Percentiles rank a stretch among this genome's conserved stretches.
These are phyloP conservation scores for Akabosia matsudoensis DNA, from an alignment of 1,140 invertebrate genomes.

Conservation along the genomic window DNA sequence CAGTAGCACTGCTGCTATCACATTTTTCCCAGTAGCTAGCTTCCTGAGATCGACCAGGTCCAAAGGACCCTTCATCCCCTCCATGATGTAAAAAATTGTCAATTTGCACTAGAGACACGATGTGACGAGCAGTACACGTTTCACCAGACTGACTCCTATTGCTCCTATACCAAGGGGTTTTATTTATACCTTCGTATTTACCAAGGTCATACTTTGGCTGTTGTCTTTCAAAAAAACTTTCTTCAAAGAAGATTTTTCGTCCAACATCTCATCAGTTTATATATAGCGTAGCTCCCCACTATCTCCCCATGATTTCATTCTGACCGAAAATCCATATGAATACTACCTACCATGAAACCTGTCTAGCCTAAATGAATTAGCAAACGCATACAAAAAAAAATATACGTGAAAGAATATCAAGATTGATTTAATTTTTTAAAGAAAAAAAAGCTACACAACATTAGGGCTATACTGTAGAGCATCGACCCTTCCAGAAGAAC, in stretches of 20 bases:
- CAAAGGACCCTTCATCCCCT: not conserved
- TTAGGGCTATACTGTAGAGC: not conserved
- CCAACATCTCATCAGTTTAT: not conserved
- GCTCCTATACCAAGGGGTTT: not conserved
- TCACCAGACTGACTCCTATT: constrained; percentile 36
- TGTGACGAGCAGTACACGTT: constrained; percentile 29
- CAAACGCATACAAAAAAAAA: not conserved
- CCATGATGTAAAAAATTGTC: not conserved
- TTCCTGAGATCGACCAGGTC: not conserved
- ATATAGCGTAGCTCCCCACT: not conserved
- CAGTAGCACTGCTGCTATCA: constrained; percentile 15
- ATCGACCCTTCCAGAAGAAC: too few relatives aligned
- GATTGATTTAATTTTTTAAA: too few relatives aligned
- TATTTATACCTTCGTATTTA: constrained; percentile 40
- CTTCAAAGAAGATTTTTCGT: too few relatives aligned
- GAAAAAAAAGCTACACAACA: not conserved
- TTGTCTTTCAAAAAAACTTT: too few relatives aligned
- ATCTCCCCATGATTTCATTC: too few relatives aligned
- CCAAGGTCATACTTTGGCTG: not conserved
- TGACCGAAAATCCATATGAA: too few relatives aligned
- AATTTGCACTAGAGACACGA: not conserved
- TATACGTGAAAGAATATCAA: too few relatives aligned
- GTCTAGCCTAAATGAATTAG: too few relatives aligned
- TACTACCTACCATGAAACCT: too few relatives aligned
- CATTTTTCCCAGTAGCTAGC: not conserved